These are phyloP conservation scores for Lasius fuliginosus DNA, from an alignment of 2,888 invertebrate genomes.

Conservation along the genomic window DNA sequence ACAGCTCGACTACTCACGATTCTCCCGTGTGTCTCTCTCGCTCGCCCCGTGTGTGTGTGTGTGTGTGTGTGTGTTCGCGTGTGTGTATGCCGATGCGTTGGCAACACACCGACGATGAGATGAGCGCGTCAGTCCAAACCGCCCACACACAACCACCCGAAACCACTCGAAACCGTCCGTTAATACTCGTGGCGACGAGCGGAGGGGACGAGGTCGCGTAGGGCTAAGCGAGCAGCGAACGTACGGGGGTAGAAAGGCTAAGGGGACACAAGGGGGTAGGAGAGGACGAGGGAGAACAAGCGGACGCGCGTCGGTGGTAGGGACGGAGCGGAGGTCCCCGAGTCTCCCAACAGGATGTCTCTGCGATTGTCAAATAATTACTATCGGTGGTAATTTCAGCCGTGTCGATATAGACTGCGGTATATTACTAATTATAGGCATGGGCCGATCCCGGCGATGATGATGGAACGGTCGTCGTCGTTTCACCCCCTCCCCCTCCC, in stretches of 20 bases:
- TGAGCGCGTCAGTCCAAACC: slow-evolving; percentile 76
- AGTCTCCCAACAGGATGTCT: slow-evolving; percentile 79
- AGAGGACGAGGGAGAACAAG: not conserved
- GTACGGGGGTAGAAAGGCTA: slow-evolving; percentile 53
- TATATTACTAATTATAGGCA: slow-evolving; percentile 81
- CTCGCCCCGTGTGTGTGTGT: not conserved
- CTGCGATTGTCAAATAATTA: slow-evolving; percentile 82
- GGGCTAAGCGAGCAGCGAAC: slow-evolving; percentile 58
- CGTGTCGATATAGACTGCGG: slow-evolving; percentile 79
- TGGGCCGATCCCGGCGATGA: slow-evolving; percentile 69
- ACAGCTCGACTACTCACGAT: slow-evolving; percentile 63
- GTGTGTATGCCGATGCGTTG: slow-evolving; percentile 63
- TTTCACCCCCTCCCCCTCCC: slow-evolving; percentile 32
- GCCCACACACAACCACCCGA: slow-evolving; percentile 75
- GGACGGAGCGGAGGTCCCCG: slow-evolving; percentile 67
- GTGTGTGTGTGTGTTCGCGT: not conserved
- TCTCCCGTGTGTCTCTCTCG: slow-evolving; percentile 44
- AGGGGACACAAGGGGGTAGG: slow-evolving; percentile 60
- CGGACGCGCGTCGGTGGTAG: slow-evolving; percentile 57
- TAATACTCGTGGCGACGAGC: slow-evolving; percentile 80
- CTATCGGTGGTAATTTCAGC: slow-evolving; percentile 81
- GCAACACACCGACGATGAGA: slow-evolving; percentile 72
- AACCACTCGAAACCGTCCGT: slow-evolving; percentile 82
- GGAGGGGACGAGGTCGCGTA: slow-evolving; percentile 60
- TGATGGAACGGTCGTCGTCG: slow-evolving; percentile 65